Base-by-base conservation (phyloP, 2,113 vertebrate species). In the Myotis brandtii region DNA sequence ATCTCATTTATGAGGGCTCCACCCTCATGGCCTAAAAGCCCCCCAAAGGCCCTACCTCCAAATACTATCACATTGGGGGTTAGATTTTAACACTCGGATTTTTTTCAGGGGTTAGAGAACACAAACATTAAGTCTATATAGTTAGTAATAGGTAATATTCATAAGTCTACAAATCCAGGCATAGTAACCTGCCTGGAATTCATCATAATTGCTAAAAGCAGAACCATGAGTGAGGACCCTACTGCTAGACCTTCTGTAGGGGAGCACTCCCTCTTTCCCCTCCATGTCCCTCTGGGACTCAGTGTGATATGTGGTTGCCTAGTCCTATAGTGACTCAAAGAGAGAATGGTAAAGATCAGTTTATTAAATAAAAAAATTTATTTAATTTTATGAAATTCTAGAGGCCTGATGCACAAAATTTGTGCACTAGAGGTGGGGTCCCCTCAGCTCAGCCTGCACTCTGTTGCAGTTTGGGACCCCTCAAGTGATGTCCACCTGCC, bases 361-460 rank as follows among this genome's bases (percentile, higher is more conserved):
- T 86, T 85, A 10, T 85, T 62, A 73, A 73, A 43, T 86, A n/a
- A 67, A 62, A 59, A 14, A 40, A 80, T 81, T 67, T 66, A 11
- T n/a, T 83, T 87, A 88, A 67, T 87, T 77, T 82, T 94, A 54
- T 96, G 21, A 88, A 88, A 56, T 79, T n/a, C 25, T 62, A 59
- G 56, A 59, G 56, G 56, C 23, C 20, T 0, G 25, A 4, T 62
- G 56, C 56, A 59, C 56, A 62, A 62, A 62, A 62, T 62, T 62
- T 62, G 56, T 59, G 56, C 23, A 62, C 56, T 56, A 9, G 54
- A 1, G 56, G 14, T 4, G 56, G 23, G 23, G 56, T 27, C 56
- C 10, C 56, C 56, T 62, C 25, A 27, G 59, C 25, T 27, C 25
- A 12, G 59, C 59, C 59, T 27, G 25, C 25, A 62, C 59, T 62